Evolutionary conservation across 2,113 vertebrate genomes (phyloP), one percentile per base, ranked within the genome.

Genomic region (Campylomormyrus tamandua): DNA sequence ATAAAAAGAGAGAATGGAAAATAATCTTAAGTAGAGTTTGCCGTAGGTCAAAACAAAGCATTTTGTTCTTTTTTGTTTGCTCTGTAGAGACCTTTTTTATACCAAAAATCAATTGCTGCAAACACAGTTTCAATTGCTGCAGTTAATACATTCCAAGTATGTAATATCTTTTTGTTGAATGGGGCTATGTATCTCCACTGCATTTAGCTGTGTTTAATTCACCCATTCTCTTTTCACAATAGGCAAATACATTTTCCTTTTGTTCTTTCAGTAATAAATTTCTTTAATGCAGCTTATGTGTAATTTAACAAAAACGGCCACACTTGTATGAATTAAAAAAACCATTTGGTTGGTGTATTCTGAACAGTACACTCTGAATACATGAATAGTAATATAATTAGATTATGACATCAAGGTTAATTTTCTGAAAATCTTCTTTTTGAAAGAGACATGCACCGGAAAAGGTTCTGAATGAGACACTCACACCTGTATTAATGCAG

Each of bases 21-120:
- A 84, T 62, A 90, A 42, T 90, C 89, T 84, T 84, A 62, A 83
- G 80, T 85, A 90, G 80, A 90, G 56, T 83, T 90, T 66, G 89
- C 89, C 58, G 56, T 70, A 87, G 89, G 89, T 87, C 84, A 87
- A 87, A 87, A 90, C 84, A 87, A 74, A 87, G 84, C 46, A 74
- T 74, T 35, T 80, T 80, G 74, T 80, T 80, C 74, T 80, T 19
- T 42, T 80, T 80, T 42, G 74, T 80, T 80, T 90, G 46, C 84
- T 90, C 89, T 66, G 19, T 84, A 90, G 84, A 87, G 53, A 87
- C 83, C 50, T 21, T 85, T 70, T 80, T 80, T 80, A 80, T 80
- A 80, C 46, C 83, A 62, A 85, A 89, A 90, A 90, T 90, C 89
- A 90, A 90, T 90, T 90, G 86, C 89, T 50, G 46, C 66, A 87